Base-by-base conservation (phyloP, 1,140 invertebrate species). In the Andricus grossulariae region DNA sequence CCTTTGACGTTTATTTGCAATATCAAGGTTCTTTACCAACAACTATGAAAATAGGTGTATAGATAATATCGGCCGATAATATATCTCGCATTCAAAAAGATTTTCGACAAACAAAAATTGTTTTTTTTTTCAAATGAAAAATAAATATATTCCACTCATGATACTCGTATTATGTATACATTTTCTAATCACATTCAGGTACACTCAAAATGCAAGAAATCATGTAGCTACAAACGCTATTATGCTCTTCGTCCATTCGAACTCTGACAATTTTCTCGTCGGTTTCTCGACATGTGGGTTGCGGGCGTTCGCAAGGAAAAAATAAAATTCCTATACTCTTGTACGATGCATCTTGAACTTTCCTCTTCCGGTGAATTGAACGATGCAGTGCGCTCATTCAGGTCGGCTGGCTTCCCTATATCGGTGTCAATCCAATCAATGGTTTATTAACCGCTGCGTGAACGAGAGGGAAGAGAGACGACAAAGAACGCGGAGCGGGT, bases 371-470 rank as follows among this genome's bases (percentile, higher is more conserved):
- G 60, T 16, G 39, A 66, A 66, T 66, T 66, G 60, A 66, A 66
- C 21, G 57, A 25, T n/a, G 32, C 12, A 66, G 60, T 66, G 10
- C 15, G 60, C 32, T 66, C 60, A 60, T 60, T 60, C 57, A 60
- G 57, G 57, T 60, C 21, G 60, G 45, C 60, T 15, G 16, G 60
- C 21, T 39, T 66, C 25, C 60, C 60, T 45, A 66, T 88, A 89
- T 88, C 86, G 83, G 87, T 89, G 88, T 88, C 86, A 89, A 89
- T 89, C 88, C 86, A 90, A 90, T 90, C 87, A 89, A 89, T 88
- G 86, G 83, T 89, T 90, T 90, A 89, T 90, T 89, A 90, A 89
- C 85, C 84, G 84, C 81, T 83, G 88, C 83, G 84, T 83, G 87
- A 87, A 87, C 84, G 76, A 84, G 82, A 78, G 78, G 76, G 66